A percentile compares a stretch with the other conserved stretches of the same genome.
Conservation (phyloP, 2,888 invertebrate species). For the Callinectes sapidus region DNA sequence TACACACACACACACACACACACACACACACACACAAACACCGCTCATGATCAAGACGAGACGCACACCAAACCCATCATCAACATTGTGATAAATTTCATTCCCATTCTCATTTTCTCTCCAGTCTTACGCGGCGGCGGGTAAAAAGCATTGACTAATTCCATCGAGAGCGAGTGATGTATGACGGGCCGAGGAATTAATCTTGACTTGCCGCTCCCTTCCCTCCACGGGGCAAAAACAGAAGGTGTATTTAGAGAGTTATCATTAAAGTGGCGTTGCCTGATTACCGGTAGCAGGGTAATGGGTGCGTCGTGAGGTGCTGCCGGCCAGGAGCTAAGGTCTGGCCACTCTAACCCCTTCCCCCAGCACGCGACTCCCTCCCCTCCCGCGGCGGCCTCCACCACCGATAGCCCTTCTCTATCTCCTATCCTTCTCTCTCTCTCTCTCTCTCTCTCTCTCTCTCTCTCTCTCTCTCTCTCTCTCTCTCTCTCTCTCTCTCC, state of each 20-base stretch:
- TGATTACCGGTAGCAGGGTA: slow-evolving; percentile 63
- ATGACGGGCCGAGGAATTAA: slow-evolving; percentile 49
- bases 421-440: background rate
- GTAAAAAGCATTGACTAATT: slow-evolving; percentile 32
- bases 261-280: slow-evolving; percentile 62
- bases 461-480: background rate
- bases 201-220: slow-evolving; percentile 20
- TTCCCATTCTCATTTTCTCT: slow-evolving; percentile 31
- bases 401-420: background rate
- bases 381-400: background rate
- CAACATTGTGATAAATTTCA: slow-evolving; percentile 41
- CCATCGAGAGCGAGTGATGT: slow-evolving; percentile 45
- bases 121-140: slow-evolving; percentile 20
- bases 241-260: slow-evolving; percentile 64
- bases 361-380: slow-evolving; percentile 47
- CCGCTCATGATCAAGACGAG: slow-evolving; percentile 18
- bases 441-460: background rate
- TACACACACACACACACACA: slow-evolving; percentile 47
- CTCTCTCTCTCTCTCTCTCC: background rate
- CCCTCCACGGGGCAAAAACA: slow-evolving; percentile 36
- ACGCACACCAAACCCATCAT: background rate
- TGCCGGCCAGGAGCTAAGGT: slow-evolving; percentile 19
- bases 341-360: slow-evolving; percentile 27
- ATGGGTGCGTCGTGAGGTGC: slow-evolving; percentile 58
- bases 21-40: slow-evolving; percentile 44